Evolutionary conservation across 2,113 vertebrate species (phyloP).

Genomic region (Cryptomyrus ogoouensis): DNA sequence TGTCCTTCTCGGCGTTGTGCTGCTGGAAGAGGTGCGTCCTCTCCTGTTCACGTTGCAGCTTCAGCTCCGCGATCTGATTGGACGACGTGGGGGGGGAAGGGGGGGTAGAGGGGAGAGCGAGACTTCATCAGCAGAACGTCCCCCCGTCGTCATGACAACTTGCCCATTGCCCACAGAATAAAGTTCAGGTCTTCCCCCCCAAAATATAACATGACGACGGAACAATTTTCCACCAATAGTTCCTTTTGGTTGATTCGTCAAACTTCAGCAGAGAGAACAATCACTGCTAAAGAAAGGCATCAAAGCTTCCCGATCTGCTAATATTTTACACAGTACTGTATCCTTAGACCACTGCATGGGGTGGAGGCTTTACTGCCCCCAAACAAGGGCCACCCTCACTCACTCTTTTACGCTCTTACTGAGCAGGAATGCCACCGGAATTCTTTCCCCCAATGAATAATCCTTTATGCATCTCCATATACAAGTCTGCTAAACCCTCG

Average conservation of each 20-base stretch:
- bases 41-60: constrained; percentile 93
- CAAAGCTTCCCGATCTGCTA: constrained; percentile 36
- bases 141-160: constrained; percentile 71
- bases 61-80: constrained; percentile 99
- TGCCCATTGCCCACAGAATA: constrained; percentile 48
- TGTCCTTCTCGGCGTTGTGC: constrained; percentile 85
- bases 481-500: not conserved
- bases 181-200: not conserved
- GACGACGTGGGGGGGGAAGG: constrained; percentile 69
- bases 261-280: not conserved
- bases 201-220: not conserved
- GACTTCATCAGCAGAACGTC: constrained; percentile 83
- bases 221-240: not conserved
- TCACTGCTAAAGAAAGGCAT: not conserved
- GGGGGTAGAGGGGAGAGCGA: constrained; percentile 49
- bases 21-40: constrained; percentile 93
- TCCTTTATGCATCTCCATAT: not conserved
- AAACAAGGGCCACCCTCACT: not conserved
- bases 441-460: not conserved
- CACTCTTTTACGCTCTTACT: not conserved
- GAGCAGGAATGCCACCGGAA: not conserved
- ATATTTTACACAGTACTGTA: not conserved
- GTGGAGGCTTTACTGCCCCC: not conserved
- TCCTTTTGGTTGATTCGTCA: not conserved
- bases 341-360: not conserved